Evolutionary conservation across 2,888 invertebrate species (phyloP), one percentile per base, ranked within the genome.

Genomic region (Lepidocyrtoides sp.): DNA sequence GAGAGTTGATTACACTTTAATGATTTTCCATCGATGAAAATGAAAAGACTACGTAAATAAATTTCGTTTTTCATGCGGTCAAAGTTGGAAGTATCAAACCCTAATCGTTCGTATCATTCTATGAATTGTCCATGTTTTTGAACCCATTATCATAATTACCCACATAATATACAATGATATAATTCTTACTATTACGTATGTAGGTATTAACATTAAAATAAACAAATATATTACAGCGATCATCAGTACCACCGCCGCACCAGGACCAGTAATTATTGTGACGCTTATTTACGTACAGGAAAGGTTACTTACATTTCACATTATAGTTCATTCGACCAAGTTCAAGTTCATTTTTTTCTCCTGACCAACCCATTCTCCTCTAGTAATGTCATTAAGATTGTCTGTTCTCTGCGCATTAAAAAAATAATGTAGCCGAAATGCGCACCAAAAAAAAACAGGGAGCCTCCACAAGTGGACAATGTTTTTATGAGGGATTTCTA

Each of bases 341-440:
- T 91, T 91, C 90, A 91, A 91, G 90, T 69, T 91, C 90, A 91
- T 72, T 81, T 81, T 89, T 72, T 54, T 60, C 60, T 69, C 79
- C 66, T 51, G 84, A 84, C 84, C 84, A 90, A 84, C 90, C 90
- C 84, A 83, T 84, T 77, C 79, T 84, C 79, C 29, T 75, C n/a
- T 75, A 79, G 63, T 48, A 29, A 84, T 85, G 83, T 84, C 84
- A 63, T 90, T 79, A 77, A 90, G 83, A 89, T 89, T 75, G 89
- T 89, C 89, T 89, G 51, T 32, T 48, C 29, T 48, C 48, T 57
- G 23, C 41, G 26, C 63, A 63, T 60, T 63, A 26, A 14, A 44
- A n/a, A 41, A 63, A 57, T 12, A 77, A 44, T 26, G 23, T 14
- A 10, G 48, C 12, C 10, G 26, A 48, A 77, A 51, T 77, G 29